Evolutionary conservation across 2,888 invertebrate species (phyloP).

Genomic region (Marasmarcha lunaedactyla): DNA sequence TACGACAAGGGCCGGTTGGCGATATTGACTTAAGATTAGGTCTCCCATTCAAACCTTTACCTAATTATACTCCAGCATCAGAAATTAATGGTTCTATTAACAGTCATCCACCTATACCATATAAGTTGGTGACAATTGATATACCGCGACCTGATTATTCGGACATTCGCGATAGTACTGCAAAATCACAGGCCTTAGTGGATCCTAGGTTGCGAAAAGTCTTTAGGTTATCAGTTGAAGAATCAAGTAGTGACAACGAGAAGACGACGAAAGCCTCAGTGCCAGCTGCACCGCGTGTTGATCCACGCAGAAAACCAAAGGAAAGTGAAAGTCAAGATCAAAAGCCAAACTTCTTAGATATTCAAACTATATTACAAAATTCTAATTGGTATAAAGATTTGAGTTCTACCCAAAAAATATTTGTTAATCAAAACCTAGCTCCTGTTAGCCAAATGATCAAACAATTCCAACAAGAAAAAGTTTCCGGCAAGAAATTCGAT

Average conservation of each 20-base stretch:
- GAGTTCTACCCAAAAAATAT: slow-evolving; percentile 78
- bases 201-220: slow-evolving; percentile 84
- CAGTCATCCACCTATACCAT: slow-evolving; percentile 80
- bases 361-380: slow-evolving; percentile 74
- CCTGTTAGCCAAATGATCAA: slow-evolving; percentile 72
- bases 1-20: slow-evolving; percentile 65
- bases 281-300: slow-evolving; percentile 48
- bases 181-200: slow-evolving; percentile 77
- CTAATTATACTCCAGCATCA: slow-evolving; percentile 86
- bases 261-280: slow-evolving; percentile 39
- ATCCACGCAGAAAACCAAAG: slow-evolving; percentile 60
- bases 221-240: slow-evolving; percentile 75
- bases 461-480: slow-evolving; percentile 71
- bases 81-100: slow-evolving; percentile 88
- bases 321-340: slow-evolving; percentile 32
- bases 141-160: slow-evolving; percentile 82
- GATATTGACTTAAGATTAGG: slow-evolving; percentile 83
- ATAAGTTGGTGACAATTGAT: slow-evolving; percentile 72
- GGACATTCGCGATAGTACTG: slow-evolving; percentile 77
- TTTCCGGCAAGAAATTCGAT: slow-evolving; percentile 66
- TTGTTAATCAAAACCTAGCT: slow-evolving; percentile 77
- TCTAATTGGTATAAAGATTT: slow-evolving; percentile 79
- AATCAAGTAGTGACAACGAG: slow-evolving; percentile 72
- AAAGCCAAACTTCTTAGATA: slow-evolving; percentile 55
- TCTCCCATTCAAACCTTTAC: slow-evolving; percentile 82